Percentiles rank a stretch among this genome's conserved stretches.
These are phyloP conservation scores for Arctopsyche grandis DNA, from an alignment of 1,140 invertebrate genomes.

Conservation along the genomic window DNA sequence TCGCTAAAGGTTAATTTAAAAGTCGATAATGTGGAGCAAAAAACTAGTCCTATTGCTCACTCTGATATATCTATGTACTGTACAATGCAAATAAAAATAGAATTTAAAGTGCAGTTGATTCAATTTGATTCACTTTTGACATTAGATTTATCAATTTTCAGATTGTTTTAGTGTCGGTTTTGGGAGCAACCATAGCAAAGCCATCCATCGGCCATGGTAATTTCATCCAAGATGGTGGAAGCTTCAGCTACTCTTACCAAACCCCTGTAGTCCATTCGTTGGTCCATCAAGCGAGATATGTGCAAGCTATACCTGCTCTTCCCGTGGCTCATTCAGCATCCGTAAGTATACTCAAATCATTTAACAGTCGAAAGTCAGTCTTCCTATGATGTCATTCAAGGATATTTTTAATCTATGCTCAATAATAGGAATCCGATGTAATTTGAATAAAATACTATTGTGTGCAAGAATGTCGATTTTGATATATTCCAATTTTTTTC, in stretches of 20 bases:
- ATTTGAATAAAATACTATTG: too few species aligned
- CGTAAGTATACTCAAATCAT: conserved; percentile 17
- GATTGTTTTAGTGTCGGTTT: conserved; percentile 46
- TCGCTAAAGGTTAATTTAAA: too few species aligned
- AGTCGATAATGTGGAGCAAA: too few species aligned
- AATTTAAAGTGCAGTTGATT: too few species aligned
- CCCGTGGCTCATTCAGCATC: conserved; percentile 3
- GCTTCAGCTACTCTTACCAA: conserved; percentile 43
- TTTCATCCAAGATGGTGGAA: conserved; percentile 41
- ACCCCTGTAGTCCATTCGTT: conserved; percentile 35
- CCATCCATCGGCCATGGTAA: conserved; percentile 30
- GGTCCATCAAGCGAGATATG: neutral
- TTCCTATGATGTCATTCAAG: too few species aligned
- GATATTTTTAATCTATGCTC: neutral
- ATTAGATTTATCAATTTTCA: conserved; percentile 16
- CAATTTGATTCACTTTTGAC: too few species aligned
- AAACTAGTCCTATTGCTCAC: too few species aligned
- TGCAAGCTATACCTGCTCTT: neutral
- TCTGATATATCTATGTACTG: too few species aligned
- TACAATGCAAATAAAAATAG: too few species aligned
- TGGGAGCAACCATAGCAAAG: conserved; percentile 31
- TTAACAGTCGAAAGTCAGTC: too few species aligned
- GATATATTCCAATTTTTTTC: too few species aligned
- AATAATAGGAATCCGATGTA: neutral
- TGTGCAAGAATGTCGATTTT: too few species aligned